These are phyloP conservation scores for Pantelozetes paolii DNA, from an alignment of 2,888 invertebrate genomes.

Conservation along the genomic window DNA sequence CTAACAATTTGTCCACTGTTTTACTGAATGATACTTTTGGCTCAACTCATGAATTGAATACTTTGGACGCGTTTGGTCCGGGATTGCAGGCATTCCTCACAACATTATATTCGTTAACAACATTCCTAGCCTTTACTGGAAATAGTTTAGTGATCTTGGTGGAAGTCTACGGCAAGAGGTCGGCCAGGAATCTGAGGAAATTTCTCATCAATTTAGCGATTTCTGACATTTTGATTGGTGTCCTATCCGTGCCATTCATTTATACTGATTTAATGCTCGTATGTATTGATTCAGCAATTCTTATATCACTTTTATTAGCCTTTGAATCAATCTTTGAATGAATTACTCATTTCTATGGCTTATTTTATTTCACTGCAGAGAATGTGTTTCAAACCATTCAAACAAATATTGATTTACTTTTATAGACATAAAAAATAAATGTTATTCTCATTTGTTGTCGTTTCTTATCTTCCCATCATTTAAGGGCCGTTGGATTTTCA, in stretches of 20 bases:
- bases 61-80: slow-evolving; percentile 37
- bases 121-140: slow-evolving; percentile 40
- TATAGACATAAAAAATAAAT: too few relatives aligned
- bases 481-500: slow-evolving; percentile 42
- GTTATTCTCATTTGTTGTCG: too few relatives aligned
- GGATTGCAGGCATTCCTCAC: slow-evolving; percentile 32
- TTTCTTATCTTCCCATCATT: too few relatives aligned
- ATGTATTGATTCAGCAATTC: too few relatives aligned
- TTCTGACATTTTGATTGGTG: slow-evolving; percentile 38
- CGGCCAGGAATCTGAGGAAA: slow-evolving; percentile 40
- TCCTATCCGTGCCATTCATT: slow-evolving; percentile 38
- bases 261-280: slow-evolving; percentile 40
- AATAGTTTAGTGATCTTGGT: slow-evolving; percentile 40
- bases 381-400: too few relatives aligned
- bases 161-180: slow-evolving; percentile 36
- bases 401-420: too few relatives aligned
- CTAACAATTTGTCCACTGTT: slow-evolving; percentile 7
- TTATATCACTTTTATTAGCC: too few relatives aligned
- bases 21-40: slow-evolving; percentile 25
- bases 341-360: too few relatives aligned
- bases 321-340: too few relatives aligned
- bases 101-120: slow-evolving; percentile 32
- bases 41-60: slow-evolving; percentile 4
- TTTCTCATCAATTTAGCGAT: slow-evolving; percentile 42
- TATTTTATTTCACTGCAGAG: too few relatives aligned